These are phyloP conservation scores for Linepithema humile DNA, from an alignment of 1,140 invertebrate genomes.

Conservation along the genomic window DNA sequence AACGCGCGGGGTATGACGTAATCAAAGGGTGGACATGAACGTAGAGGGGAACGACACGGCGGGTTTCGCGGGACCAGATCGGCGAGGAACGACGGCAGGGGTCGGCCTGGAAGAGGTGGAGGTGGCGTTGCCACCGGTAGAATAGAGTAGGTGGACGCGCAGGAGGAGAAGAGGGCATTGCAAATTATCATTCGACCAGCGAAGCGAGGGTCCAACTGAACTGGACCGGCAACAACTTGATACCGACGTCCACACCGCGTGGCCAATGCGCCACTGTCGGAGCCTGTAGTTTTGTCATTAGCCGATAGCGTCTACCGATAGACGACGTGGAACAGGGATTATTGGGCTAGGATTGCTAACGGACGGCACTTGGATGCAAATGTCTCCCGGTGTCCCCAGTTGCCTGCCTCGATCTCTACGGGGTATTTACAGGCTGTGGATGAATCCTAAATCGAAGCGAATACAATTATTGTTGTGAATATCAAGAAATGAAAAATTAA, in stretches of 20 bases:
- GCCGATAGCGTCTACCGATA: conserved; percentile 82
- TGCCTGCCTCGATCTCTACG: conserved; percentile 13
- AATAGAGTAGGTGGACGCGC: conserved; percentile 45
- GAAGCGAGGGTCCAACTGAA: conserved; percentile 79
- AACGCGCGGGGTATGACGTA: conserved; percentile 80
- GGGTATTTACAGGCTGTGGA: conserved; percentile 16
- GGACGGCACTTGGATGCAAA: conserved; percentile 80
- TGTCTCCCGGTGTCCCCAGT: conserved; percentile 60
- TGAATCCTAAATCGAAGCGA: neutral
- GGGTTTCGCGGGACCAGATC: conserved; percentile 58
- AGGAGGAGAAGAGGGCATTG: conserved; percentile 67
- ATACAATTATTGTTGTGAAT: neutral
- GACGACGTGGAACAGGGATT: conserved; percentile 81
- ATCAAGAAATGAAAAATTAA: neutral
- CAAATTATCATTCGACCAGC: conserved; percentile 83
- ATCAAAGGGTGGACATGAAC: conserved; percentile 81
- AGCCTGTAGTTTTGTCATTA: conserved; percentile 85
- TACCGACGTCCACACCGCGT: conserved; percentile 74
- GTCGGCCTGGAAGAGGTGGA: conserved; percentile 54
- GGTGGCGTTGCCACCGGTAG: conserved; percentile 50
- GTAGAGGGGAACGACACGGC: conserved; percentile 62
- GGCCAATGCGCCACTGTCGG: conserved; percentile 70
- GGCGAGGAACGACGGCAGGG: conserved; percentile 62
- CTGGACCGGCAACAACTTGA: conserved; percentile 82
- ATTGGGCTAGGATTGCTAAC: conserved; percentile 82